Percentiles rank a stretch among this genome's conserved stretches.
phyloP scores from a whole-genome alignment of 2,113 vertebrate species.

The Narcine bancroftii region DNA sequence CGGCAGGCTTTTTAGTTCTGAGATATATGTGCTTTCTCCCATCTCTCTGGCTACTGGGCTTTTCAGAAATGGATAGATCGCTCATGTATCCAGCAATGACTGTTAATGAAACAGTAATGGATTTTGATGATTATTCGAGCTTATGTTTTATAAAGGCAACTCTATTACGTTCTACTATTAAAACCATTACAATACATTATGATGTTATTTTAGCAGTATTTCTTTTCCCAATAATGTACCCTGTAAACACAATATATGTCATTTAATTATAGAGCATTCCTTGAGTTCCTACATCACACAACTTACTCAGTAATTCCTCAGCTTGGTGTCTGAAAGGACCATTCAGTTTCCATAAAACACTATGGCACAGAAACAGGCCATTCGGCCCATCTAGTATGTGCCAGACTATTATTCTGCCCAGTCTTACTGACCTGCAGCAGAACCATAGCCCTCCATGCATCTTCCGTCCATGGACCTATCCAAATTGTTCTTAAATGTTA shows the following conservation, averaged over 20 bases:
- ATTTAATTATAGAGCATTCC: not conserved
- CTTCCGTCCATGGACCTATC: no score
- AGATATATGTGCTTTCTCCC: not conserved
- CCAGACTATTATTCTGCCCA: no score
- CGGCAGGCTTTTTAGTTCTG: not conserved
- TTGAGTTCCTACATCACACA: not conserved
- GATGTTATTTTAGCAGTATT: not conserved
- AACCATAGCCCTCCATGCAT: no score
- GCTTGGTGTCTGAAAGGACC: not conserved
- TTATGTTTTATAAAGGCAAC: not conserved
- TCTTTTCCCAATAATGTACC: not conserved
- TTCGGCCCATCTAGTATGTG: no score
- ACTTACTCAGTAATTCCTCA: not conserved
- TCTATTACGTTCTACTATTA: not conserved
- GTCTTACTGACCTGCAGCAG: no score
- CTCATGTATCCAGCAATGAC: not conserved
- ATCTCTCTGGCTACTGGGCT: not conserved
- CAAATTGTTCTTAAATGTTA: no score
- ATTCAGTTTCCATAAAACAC: not conserved
- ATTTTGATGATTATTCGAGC: conserved; percentile 6
- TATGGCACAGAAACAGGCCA: no score
- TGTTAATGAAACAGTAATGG: not conserved
- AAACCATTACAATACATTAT: not conserved
- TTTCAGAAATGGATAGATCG: not conserved
- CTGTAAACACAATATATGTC: not conserved